Conservation (phyloP, 2,797 vertebrate species). For the Cephalopachus bancanus region DNA sequence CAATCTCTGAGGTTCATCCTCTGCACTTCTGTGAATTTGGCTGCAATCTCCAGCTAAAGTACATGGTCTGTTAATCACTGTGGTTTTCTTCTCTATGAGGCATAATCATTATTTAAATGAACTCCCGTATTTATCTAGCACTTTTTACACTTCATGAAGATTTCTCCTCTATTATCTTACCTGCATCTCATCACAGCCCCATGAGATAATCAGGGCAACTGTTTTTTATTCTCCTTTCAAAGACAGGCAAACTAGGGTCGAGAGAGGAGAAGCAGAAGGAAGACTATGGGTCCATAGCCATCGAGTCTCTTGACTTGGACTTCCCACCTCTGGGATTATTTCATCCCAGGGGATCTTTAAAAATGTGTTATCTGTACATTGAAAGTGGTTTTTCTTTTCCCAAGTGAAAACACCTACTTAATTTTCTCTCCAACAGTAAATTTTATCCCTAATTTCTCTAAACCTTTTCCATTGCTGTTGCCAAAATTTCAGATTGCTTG, state of each 20-base stretch:
- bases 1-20: background rate
- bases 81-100: background rate
- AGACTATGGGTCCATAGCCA: background rate
- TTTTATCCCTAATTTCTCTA: constrained; percentile 42
- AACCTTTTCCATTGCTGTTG: constrained; percentile 48
- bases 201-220: background rate
- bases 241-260: background rate
- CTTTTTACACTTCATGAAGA: background rate
- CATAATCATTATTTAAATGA: background rate
- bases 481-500: constrained; percentile 63
- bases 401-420: constrained; percentile 48
- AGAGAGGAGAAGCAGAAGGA: background rate
- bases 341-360: background rate
- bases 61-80: background rate
- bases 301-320: background rate
- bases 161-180: background rate
- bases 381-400: constrained; percentile 56
- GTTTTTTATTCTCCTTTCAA: background rate
- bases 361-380: constrained; percentile 4
- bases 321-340: background rate
- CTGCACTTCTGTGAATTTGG: background rate
- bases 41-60: background rate
- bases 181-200: background rate
- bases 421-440: constrained; percentile 39
- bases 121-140: background rate